phyloP scores from a whole-genome alignment of 1,140 invertebrate genomes.

The Brachionus koreanus region DNA sequence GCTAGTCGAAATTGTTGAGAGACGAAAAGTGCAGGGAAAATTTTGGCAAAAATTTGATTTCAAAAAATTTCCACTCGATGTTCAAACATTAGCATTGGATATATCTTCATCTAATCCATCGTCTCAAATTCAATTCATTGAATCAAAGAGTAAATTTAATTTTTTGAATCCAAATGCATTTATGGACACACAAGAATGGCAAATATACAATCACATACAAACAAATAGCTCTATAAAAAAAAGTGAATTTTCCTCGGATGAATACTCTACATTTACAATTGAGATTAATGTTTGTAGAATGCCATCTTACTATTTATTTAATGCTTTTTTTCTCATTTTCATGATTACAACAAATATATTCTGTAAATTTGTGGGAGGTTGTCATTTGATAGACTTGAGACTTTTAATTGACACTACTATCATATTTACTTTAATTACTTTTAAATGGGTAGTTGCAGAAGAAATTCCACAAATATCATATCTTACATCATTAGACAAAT shows the following conservation, averaged over 20 bases:
- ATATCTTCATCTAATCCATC: conserved; percentile 5
- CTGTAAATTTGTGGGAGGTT: neutral
- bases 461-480: conserved; percentile 26
- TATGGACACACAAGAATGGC: conserved; percentile 32
- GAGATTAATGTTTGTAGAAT: neutral
- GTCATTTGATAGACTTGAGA: neutral
- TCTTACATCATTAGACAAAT: conserved; percentile 20
- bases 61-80: conserved; percentile 28
- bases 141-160: conserved; percentile 30
- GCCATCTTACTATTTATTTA: conserved; percentile 12
- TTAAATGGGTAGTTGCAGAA: neutral
- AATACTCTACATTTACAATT: conserved; percentile 5
- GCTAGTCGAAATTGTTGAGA: neutral
- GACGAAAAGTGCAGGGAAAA: conserved; percentile 27
- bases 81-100: neutral
- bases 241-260: conserved; percentile 2
- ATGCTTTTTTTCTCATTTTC: conserved; percentile 24
- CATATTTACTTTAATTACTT: neutral
- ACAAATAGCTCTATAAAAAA: neutral
- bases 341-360: neutral
- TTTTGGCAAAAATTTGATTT: conserved; percentile 43
- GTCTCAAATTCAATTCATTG: neutral
- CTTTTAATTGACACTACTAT: neutral
- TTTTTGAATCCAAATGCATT: conserved; percentile 6
- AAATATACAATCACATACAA: neutral